phyloP scores from a whole-genome alignment of 2,113 vertebrate species.

The Artemisiospiza belli region DNA sequence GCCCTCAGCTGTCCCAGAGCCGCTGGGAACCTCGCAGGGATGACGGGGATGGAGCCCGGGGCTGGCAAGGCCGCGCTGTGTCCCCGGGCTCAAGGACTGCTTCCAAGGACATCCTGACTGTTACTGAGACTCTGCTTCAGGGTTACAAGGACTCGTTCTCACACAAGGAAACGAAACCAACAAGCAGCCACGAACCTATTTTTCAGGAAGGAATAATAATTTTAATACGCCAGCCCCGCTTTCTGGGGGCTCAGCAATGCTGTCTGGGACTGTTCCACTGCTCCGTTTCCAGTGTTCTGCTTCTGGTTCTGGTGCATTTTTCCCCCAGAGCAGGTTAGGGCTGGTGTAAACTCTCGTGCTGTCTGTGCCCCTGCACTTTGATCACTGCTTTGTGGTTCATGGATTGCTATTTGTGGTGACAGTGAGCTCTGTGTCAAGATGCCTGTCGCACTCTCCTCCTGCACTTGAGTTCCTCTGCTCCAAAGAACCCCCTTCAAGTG shows the following conservation, averaged over 20 bases:
- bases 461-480: not conserved
- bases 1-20: not conserved
- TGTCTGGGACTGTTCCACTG: not conserved
- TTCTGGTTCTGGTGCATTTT: not conserved
- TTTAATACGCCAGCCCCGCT: not conserved
- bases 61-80: rapidly evolving
- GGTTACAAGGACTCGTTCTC: slow-evolving; percentile 58
- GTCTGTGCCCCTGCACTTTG: not conserved
- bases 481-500: not conserved
- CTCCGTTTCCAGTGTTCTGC: not conserved
- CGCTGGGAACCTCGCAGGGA: rapidly evolving
- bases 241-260: not conserved
- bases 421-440: not conserved
- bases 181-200: not conserved
- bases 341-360: not conserved
- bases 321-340: not conserved
- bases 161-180: not conserved
- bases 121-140: slow-evolving; percentile 61
- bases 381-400: not conserved
- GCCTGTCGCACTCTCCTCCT: not conserved
- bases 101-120: slow-evolving; percentile 59
- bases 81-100: slow-evolving; percentile 12
- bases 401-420: not conserved
- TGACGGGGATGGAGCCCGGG: not conserved
- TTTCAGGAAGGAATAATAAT: slow-evolving; percentile 30